Conservation (phyloP, 2,888 invertebrate genomes). For the Drosophila bunnanda region DNA sequence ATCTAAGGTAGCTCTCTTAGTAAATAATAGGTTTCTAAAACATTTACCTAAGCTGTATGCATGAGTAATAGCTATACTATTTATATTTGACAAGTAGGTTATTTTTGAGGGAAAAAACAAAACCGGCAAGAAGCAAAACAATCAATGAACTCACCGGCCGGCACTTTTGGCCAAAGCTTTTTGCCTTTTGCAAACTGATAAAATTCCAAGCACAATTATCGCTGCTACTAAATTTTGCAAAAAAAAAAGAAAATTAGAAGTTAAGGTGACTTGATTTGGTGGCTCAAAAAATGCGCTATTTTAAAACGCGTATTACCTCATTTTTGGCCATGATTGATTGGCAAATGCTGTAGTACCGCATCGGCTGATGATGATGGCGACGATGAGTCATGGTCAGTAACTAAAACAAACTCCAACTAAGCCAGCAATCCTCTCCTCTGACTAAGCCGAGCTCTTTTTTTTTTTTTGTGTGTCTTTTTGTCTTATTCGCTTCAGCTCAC, state of each 20-base stretch:
- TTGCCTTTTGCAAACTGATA: slow-evolving; percentile 40
- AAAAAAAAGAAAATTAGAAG: not conserved
- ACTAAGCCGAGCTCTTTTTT: slow-evolving; percentile 54
- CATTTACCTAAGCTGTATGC: not conserved
- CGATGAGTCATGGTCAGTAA: slow-evolving; percentile 56
- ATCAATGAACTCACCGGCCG: slow-evolving; percentile 54
- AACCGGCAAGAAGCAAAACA: slow-evolving; percentile 46
- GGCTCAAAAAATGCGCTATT: slow-evolving; percentile 8
- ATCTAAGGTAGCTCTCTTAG: not conserved
- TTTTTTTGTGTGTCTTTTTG: slow-evolving; percentile 20
- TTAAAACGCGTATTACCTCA: slow-evolving; percentile 55
- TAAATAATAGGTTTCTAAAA: not conserved
- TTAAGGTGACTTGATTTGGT: not conserved
- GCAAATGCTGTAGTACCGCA: slow-evolving; percentile 33
- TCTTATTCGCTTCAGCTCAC: slow-evolving; percentile 74
- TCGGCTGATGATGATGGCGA: slow-evolving; percentile 1
- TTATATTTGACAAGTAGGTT: slow-evolving; percentile 15
- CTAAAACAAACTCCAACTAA: slow-evolving; percentile 7
- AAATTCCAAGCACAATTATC: slow-evolving; percentile 54
- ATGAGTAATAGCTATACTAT: not conserved
- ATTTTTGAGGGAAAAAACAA: slow-evolving; percentile 4
- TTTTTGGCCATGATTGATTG: slow-evolving; percentile 50
- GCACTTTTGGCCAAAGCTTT: slow-evolving; percentile 22
- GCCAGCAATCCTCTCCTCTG: slow-evolving; percentile 40
- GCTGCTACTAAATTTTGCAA: slow-evolving; percentile 12